These are phyloP conservation scores for Agriopis leucophaearia DNA, from an alignment of 2,888 invertebrate genomes.

Conservation along the genomic window DNA sequence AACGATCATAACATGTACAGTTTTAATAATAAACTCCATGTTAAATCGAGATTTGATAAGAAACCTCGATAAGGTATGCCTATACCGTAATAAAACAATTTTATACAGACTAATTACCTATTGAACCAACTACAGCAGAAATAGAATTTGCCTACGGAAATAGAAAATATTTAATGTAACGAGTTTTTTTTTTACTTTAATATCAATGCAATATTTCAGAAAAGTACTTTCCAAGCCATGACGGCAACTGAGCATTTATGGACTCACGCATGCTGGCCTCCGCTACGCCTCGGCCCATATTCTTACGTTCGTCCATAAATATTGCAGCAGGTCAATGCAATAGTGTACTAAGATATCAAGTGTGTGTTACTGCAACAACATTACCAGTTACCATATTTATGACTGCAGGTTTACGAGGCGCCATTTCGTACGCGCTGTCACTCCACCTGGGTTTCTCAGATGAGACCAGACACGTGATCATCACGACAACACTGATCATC, in stretches of 20 bases:
- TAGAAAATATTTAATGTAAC: background rate
- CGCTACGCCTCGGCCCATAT: no score
- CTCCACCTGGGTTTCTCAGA: conserved; percentile 97
- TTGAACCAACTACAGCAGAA: conserved; percentile 1
- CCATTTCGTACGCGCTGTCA: conserved; percentile 98
- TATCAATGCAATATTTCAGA: no score
- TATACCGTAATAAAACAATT: background rate
- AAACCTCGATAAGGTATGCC: conserved; percentile 13
- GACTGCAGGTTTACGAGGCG: conserved; percentile 93
- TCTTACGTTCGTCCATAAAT: no score
- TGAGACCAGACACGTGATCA: conserved; percentile 98
- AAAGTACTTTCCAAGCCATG: no score
- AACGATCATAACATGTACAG: conserved; percentile 21
- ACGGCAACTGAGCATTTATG: no score
- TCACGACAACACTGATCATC: conserved; percentile 99
- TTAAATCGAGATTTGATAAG: conserved; percentile 18
- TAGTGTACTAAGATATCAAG: no score
- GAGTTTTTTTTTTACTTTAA: background rate
- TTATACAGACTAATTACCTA: conserved; percentile 14
- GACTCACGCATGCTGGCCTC: no score
- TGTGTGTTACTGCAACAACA: background rate
- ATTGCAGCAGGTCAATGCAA: no score
- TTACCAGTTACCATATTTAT: background rate
- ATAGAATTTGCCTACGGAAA: background rate
- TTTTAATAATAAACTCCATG: conserved; percentile 12